Percentiles rank a stretch among this genome's conserved stretches.
These are phyloP conservation scores for Tragelaphus imberbis DNA, from an alignment of 2,113 vertebrate species.

Conservation along the genomic window DNA sequence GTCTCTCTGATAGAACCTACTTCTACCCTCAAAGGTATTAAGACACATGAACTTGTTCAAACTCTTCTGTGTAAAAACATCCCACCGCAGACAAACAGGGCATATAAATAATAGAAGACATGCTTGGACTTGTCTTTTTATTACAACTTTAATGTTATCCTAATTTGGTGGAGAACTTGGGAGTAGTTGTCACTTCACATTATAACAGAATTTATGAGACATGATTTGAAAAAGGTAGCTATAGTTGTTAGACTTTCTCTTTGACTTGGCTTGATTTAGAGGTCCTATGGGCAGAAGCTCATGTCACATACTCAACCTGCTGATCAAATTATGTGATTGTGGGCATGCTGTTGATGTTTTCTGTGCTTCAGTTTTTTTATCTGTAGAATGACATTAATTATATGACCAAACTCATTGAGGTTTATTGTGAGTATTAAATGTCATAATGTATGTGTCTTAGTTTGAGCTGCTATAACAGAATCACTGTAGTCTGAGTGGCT, in stretches of 20 bases:
- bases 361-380: neutral
- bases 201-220: neutral
- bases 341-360: neutral
- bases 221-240: neutral
- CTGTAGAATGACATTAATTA: neutral
- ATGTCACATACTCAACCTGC: neutral
- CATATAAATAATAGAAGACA: neutral
- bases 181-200: neutral
- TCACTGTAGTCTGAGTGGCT: neutral
- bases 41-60: neutral
- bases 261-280: neutral
- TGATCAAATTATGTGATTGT: neutral
- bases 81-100: neutral
- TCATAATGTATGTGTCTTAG: neutral
- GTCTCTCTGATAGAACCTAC: neutral
- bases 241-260: neutral
- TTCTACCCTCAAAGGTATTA: neutral
- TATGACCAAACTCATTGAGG: neutral
- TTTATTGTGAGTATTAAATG: neutral
- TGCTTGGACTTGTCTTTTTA: neutral
- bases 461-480: neutral
- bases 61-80: neutral
- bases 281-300: neutral
- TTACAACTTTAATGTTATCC: neutral
- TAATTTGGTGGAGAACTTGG: neutral